Evolutionary conservation across 2,113 vertebrate species (phyloP).

Genomic region (Cinclus mexicanus): DNA sequence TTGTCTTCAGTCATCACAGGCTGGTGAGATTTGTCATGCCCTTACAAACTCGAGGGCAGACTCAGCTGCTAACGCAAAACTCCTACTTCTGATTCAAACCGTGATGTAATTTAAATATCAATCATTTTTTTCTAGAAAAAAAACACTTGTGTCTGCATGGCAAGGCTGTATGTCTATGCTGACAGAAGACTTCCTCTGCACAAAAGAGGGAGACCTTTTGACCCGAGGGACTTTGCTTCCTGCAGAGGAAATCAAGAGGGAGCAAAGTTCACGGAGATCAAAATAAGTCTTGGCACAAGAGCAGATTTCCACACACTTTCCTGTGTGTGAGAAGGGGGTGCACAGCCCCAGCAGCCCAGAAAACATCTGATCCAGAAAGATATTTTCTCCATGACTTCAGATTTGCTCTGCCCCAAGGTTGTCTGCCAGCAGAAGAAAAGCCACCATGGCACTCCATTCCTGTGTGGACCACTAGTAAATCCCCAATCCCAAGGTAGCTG

Average conservation of each 20-base stretch:
- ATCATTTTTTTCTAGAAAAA: background rate
- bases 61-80: background rate
- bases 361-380: background rate
- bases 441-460: rapidly evolving
- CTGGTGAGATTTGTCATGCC: rapidly evolving
- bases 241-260: background rate
- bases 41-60: background rate
- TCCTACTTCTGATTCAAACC: background rate
- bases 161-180: background rate
- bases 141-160: background rate
- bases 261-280: background rate
- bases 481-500: rapidly evolving
- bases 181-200: background rate
- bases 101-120: background rate
- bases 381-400: background rate
- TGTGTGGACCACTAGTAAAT: rapidly evolving
- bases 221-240: background rate
- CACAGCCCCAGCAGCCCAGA: background rate
- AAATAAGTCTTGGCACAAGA: background rate
- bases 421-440: background rate
- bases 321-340: background rate
- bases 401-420: background rate
- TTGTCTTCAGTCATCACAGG: background rate
- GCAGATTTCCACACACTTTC: background rate
- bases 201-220: background rate